Evolutionary conservation across 2,797 vertebrate genomes (phyloP), one percentile per base, ranked within the genome.

Genomic region (Eremophila alpestris): DNA sequence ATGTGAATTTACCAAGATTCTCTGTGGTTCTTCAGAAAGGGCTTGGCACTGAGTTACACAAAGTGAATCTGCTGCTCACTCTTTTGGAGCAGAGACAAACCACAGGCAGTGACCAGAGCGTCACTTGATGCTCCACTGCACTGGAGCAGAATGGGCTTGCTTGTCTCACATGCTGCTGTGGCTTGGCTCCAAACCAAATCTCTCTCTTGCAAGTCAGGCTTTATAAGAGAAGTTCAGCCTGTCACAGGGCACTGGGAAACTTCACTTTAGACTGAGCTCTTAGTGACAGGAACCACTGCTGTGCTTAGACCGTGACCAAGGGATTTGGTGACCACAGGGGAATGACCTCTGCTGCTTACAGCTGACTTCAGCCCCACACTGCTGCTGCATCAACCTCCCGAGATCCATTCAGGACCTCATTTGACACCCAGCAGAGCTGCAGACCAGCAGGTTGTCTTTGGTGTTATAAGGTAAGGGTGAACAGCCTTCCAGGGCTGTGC

Each of bases 81-180:
- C 51, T 40, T 83, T 63, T 89, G 93, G 80, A 78, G n/a, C 77
- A 54, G 80, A 64, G 73, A 89, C 83, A 92, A 93, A 73, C 80
- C 86, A 69, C 43, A 73, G 40, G 55, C 74, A 58, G 32, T 79
- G 74, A 79, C 74, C 86, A 84, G 73, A 90, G 87, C 0, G 2
- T 78, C 46, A 13, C 88, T 91, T 58, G 83, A 76, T 90, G 86
- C 65, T 94, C 48, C 51, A 19, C 59, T 60, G 85, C 7, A 1
- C 49, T 92, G 51, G 45, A 76, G 74, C 26, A 87, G 74, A 84
- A 87, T 38, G 41, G 59, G 40, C 56, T 89, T 36, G 30, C 59
- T 92, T 91, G 70, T 92, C 81, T 93, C 78, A 67, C 40, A 10
- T 40, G 78, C 83, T 1, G 2, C 68, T 89, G 63, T 77, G 84